phyloP scores from a whole-genome alignment of 2,888 invertebrate species.

The Napeogenes sylphis region DNA sequence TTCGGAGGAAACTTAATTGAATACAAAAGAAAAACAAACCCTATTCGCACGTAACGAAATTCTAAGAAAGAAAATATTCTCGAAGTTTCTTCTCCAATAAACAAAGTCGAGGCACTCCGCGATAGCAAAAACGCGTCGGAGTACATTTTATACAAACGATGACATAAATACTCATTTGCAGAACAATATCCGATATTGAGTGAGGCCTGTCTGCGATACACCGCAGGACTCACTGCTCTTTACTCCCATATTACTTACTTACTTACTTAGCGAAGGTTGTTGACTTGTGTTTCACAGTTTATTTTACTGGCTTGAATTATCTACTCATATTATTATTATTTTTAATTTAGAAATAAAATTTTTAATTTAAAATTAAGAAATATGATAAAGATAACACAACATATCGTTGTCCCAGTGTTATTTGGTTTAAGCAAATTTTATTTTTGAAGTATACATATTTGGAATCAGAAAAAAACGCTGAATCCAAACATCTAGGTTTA shows the following conservation, averaged over 20 bases:
- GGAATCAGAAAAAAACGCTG: no score
- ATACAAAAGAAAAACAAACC: conserved; percentile 22
- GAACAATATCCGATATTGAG: conserved; percentile 78
- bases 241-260: neutral
- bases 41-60: conserved; percentile 18
- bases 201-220: conserved; percentile 66
- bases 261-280: neutral
- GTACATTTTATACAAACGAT: conserved; percentile 73
- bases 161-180: conserved; percentile 77
- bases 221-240: conserved; percentile 15
- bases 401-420: no score
- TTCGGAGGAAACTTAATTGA: neutral
- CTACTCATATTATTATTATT: no score
- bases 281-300: neutral
- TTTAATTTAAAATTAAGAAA: no score
- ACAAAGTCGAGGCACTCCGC: conserved; percentile 38
- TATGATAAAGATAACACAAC: no score
- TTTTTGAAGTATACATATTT: no score
- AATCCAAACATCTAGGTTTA: no score
- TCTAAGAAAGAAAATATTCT: conserved; percentile 36
- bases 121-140: conserved; percentile 48
- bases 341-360: no score
- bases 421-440: no score
- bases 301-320: neutral
- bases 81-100: conserved; percentile 38